A percentile compares a stretch with the other conserved stretches of the same genome.
Evolutionary conservation across 2,888 invertebrate genomes (phyloP).

Genomic region (Drosophila aldrichi): DNA sequence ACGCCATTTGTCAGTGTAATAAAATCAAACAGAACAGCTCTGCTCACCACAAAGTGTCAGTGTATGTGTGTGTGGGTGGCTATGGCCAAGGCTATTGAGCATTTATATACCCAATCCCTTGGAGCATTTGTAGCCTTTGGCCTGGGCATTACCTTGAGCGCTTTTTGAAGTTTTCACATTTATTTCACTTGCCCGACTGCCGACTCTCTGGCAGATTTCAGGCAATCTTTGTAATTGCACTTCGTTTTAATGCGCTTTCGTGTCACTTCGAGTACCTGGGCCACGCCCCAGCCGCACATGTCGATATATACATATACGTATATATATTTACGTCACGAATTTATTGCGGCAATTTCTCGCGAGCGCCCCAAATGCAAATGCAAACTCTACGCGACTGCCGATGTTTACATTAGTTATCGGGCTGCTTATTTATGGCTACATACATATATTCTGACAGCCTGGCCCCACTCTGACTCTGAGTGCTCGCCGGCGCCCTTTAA

Average conservation of each 20-base stretch:
- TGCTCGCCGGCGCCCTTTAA: slow-evolving; percentile 64
- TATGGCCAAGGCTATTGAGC: slow-evolving; percentile 61
- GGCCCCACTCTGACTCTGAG: slow-evolving; percentile 65
- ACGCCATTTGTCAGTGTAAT: slow-evolving; percentile 81
- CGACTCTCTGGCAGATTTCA: slow-evolving; percentile 55
- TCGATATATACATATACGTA: slow-evolving; percentile 60
- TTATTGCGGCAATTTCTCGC: slow-evolving; percentile 81
- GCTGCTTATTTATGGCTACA: slow-evolving; percentile 72
- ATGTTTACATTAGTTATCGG: slow-evolving; percentile 82
- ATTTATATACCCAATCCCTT: slow-evolving; percentile 68
- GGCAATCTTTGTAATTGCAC: slow-evolving; percentile 81
- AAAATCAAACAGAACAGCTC: slow-evolving; percentile 77
- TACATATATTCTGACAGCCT: slow-evolving; percentile 27
- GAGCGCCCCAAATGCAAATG: slow-evolving; percentile 78
- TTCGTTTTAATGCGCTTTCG: slow-evolving; percentile 74
- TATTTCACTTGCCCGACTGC: slow-evolving; percentile 67
- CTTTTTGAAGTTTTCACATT: slow-evolving; percentile 79
- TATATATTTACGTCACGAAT: slow-evolving; percentile 68
- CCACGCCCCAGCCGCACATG: slow-evolving; percentile 32
- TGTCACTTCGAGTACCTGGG: slow-evolving; percentile 57
- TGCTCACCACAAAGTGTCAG: slow-evolving; percentile 64
- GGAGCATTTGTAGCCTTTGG: slow-evolving; percentile 72
- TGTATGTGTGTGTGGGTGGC: neutral
- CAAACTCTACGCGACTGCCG: slow-evolving; percentile 60
- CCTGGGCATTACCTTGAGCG: slow-evolving; percentile 74